These are phyloP conservation scores for Egretta garzetta DNA, from an alignment of 2,113 vertebrate species.

Conservation along the genomic window DNA sequence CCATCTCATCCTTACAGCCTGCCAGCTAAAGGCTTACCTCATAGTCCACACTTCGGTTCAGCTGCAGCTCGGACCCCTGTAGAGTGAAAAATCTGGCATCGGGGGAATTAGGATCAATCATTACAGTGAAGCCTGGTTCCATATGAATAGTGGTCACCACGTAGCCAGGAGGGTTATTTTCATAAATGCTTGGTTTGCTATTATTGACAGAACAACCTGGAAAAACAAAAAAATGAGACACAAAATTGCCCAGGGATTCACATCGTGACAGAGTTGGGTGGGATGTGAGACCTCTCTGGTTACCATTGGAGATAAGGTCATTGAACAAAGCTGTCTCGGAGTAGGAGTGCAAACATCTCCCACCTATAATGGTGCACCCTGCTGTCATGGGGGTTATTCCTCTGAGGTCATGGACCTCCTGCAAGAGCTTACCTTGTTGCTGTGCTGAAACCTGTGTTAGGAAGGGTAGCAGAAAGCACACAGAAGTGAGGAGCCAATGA, in stretches of 20 bases:
- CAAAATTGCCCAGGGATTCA: not conserved
- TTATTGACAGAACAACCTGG: conserved; percentile 9
- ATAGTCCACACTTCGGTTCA: conserved; percentile 21
- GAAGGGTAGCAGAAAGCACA: not conserved
- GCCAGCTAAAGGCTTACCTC: conserved; percentile 30
- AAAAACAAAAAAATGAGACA: not conserved
- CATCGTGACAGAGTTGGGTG: not conserved
- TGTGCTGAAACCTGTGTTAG: not conserved
- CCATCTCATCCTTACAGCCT: not conserved
- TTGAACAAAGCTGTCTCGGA: not conserved
- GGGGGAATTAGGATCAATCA: not conserved
- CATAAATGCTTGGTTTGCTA: not conserved
- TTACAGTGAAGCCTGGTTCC: not conserved
- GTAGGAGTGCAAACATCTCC: not conserved
- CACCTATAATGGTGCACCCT: not conserved
- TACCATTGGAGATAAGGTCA: not conserved
- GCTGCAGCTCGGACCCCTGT: not conserved
- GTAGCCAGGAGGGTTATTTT: not conserved
- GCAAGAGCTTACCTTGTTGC: conserved; percentile 6
- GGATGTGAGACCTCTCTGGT: not conserved
- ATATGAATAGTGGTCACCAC: not conserved
- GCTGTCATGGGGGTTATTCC: not conserved
- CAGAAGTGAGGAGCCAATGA: not conserved
- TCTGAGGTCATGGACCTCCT: not conserved
- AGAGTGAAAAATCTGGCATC: not conserved